Evolutionary conservation across 1,140 invertebrate species (phyloP).

Genomic region (Pogonognathellus flavescens): DNA sequence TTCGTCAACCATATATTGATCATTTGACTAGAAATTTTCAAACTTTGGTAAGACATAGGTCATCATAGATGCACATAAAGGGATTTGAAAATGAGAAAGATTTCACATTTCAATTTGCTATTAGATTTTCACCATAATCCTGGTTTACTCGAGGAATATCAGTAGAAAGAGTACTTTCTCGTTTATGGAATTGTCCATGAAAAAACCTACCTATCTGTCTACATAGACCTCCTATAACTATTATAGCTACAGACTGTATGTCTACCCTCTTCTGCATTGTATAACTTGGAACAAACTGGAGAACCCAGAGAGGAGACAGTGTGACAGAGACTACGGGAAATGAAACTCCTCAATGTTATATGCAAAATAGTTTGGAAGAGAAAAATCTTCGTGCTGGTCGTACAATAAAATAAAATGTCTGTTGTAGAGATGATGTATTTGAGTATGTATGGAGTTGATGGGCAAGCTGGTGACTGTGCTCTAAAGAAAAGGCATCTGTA

Average conservation of each 20-base stretch:
- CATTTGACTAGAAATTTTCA: no score
- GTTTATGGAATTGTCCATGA: conserved; percentile 28
- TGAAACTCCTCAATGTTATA: conserved; percentile 10
- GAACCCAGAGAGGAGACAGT: not conserved
- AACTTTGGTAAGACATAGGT: no score
- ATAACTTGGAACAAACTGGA: no score
- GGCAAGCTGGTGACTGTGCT: conserved; percentile 21
- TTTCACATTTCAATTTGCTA: conserved; percentile 46
- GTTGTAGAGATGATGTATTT: conserved; percentile 47
- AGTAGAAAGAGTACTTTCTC: conserved; percentile 19
- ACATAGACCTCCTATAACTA: no score
- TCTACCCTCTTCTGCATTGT: no score
- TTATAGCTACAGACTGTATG: no score
- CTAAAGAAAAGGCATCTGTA: not conserved
- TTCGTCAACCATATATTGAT: no score
- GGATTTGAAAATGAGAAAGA: conserved; percentile 21
- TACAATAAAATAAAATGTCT: conserved; percentile 51
- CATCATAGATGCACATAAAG: not conserved
- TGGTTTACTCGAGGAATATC: conserved; percentile 10
- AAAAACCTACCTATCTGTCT: not conserved
- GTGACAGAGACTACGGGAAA: not conserved
- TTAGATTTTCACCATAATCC: conserved; percentile 18
- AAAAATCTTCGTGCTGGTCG: not conserved
- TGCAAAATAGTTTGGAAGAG: conserved; percentile 9
- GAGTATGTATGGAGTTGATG: conserved; percentile 47